A percentile compares a stretch with the other conserved stretches of the same genome.
Conservation (phyloP, 2,888 invertebrate genomes). For the Lochmaea crataegi region DNA sequence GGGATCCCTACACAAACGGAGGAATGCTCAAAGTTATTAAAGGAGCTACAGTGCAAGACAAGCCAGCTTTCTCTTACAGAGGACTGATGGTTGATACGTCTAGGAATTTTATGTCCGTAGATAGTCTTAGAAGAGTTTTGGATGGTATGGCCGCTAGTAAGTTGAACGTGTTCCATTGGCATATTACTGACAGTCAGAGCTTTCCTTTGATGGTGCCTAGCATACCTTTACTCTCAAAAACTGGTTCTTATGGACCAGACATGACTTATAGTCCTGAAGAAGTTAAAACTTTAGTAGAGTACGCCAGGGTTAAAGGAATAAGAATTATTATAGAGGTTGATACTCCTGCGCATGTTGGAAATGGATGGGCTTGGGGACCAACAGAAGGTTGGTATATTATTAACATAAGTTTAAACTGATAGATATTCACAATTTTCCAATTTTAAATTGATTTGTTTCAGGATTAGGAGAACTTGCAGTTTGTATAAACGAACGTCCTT, state of each 20-base stretch:
- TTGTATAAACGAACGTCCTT: slow-evolving; percentile 81
- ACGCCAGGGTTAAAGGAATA: slow-evolving; percentile 84
- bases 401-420: too few species aligned
- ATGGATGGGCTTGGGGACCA: slow-evolving; percentile 88
- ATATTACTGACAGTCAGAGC: slow-evolving; percentile 90
- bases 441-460: slow-evolving; percentile 32
- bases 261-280: slow-evolving; percentile 76
- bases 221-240: slow-evolving; percentile 81
- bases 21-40: slow-evolving; percentile 74
- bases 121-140: slow-evolving; percentile 77
- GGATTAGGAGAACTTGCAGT: slow-evolving; percentile 79
- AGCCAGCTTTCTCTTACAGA: slow-evolving; percentile 82
- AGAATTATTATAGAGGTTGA: slow-evolving; percentile 90
- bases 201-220: slow-evolving; percentile 86
- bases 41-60: slow-evolving; percentile 78
- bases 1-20: slow-evolving; percentile 72
- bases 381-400: slow-evolving; percentile 67
- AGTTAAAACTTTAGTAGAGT: slow-evolving; percentile 78
- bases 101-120: slow-evolving; percentile 86
- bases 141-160: slow-evolving; percentile 92
- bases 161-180: slow-evolving; percentile 95
- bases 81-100: slow-evolving; percentile 93
- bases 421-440: too few species aligned
- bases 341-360: slow-evolving; percentile 89
- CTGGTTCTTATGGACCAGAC: slow-evolving; percentile 88